Base-by-base conservation (phyloP, 1,140 invertebrate species). In the Frieseomelitta varia region DNA sequence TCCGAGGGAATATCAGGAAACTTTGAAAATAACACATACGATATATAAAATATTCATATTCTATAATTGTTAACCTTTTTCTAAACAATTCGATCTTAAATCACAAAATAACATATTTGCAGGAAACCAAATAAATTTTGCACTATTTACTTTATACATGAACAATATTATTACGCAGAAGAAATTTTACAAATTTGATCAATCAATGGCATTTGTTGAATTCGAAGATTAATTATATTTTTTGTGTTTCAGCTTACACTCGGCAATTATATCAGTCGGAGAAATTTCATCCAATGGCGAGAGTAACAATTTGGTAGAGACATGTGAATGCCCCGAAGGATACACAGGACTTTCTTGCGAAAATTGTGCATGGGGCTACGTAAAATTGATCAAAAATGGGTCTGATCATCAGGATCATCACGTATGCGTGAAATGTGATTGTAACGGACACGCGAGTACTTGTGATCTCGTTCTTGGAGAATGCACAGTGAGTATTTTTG, bases 371-470 rank as follows among this genome's bases (percentile, higher is more conserved):
- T 97, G 97, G 95, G 98, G 98, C 4, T 99, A 98, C 92, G 96
- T 97, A 30, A 96, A 97, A 80, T 96, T 98, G 21, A 95, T 96
- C 79, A 96, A 95, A n/a, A 96, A 97, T 82, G 94, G 94, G 8
- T 93, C 96, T 30, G 86, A 94, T 88, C 68, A 95, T 91, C 93
- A 94, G 58, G 86, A 95, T 82, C 91, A 95, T 87, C 96, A 96
- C 93, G 94, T 97, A 86, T 99, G 99, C 93, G 95, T 97, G 53
- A 97, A 97, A 88, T 99, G 99, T 91, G 96, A 98, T 80, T 99
- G 99, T 93, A 97, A 99, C 93, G 97, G 97, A 4, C 98, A 99
- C 94, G 97, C 98, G 0, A 94, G 95, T n/a, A 96, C 96, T 1
- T 99, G 99, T 92, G 97, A 99, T 92, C 95, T 97, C 10, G 95